A percentile compares a stretch with the other conserved stretches of the same genome.
Evolutionary conservation across 2,797 vertebrate species (phyloP).

Genomic region (Danionella dracula): DNA sequence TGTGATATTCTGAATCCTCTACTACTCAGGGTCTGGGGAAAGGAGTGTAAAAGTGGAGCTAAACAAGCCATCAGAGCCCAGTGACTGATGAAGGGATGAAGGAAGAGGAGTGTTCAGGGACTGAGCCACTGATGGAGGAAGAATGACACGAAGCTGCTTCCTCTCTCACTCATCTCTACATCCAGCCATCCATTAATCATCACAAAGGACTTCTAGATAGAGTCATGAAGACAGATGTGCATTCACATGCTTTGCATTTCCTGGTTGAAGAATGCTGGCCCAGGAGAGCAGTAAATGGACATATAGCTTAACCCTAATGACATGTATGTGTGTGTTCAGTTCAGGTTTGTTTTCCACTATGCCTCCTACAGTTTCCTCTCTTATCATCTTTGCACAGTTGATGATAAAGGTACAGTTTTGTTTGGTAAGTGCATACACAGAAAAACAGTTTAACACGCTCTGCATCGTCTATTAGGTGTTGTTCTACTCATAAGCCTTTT

Average conservation of each 20-base stretch:
- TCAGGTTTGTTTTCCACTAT: background rate
- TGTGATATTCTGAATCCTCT: background rate
- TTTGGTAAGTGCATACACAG: background rate
- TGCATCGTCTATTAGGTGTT: background rate
- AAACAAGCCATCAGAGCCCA: constrained; percentile 26
- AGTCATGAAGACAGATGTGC: background rate
- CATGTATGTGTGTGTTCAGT: background rate
- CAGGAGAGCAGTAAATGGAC: background rate
- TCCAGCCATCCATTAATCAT: background rate
- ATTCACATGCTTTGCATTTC: background rate
- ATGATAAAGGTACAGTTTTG: constrained; percentile 22
- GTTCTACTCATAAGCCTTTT: background rate
- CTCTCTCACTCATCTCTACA: background rate
- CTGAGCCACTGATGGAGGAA: constrained; percentile 6
- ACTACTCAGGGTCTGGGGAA: constrained; percentile 73
- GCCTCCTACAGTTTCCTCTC: background rate
- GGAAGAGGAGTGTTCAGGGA: background rate
- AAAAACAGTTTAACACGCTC: background rate
- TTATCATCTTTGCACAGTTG: background rate
- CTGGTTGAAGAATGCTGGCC: background rate
- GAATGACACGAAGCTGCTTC: background rate
- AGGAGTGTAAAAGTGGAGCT: constrained; percentile 67
- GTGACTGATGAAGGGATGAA: constrained; percentile 2
- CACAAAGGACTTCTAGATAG: background rate
- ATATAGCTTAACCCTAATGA: background rate